Conservation (phyloP, 2,888 invertebrate species). For the Leptopterna dolabrata region DNA sequence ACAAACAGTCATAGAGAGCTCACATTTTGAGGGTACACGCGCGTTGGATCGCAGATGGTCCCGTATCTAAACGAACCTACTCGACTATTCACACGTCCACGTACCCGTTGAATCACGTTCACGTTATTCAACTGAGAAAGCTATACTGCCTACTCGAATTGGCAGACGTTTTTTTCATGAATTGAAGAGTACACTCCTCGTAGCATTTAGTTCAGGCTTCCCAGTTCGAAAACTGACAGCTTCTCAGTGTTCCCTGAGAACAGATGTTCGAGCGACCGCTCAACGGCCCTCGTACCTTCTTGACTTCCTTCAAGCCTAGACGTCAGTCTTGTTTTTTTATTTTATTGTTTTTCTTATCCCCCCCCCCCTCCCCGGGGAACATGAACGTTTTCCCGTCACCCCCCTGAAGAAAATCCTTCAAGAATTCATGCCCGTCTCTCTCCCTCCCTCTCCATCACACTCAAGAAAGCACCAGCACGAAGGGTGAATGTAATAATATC, state of each 20-base stretch:
- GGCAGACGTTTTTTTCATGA: too few relatives aligned
- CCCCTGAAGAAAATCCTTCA: background rate
- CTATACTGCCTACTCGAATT: too few relatives aligned
- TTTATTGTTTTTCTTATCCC: background rate
- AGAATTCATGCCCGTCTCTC: slow-evolving; percentile 5
- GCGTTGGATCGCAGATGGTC: too few relatives aligned
- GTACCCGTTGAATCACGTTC: too few relatives aligned
- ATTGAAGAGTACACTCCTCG: background rate
- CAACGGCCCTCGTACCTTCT: background rate
- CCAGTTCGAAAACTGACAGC: background rate
- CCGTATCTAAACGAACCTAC: too few relatives aligned
- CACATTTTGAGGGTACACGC: too few relatives aligned
- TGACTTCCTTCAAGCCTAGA: background rate
- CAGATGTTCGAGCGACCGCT: background rate
- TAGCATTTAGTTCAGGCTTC: background rate
- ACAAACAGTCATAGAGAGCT: too few relatives aligned
- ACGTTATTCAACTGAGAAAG: too few relatives aligned
- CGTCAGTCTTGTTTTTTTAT: slow-evolving; percentile 2
- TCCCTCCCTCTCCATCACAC: background rate
- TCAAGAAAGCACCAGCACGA: background rate
- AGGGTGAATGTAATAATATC: slow-evolving; percentile 48
- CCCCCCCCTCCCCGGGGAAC: too few relatives aligned
- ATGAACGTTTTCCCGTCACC: background rate
- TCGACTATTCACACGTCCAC: too few relatives aligned
- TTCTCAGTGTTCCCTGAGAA: background rate